Percentiles rank a stretch among this genome's conserved stretches.
Conservation (phyloP, 2,113 vertebrate species). For the Leucoraja erinaceus region DNA sequence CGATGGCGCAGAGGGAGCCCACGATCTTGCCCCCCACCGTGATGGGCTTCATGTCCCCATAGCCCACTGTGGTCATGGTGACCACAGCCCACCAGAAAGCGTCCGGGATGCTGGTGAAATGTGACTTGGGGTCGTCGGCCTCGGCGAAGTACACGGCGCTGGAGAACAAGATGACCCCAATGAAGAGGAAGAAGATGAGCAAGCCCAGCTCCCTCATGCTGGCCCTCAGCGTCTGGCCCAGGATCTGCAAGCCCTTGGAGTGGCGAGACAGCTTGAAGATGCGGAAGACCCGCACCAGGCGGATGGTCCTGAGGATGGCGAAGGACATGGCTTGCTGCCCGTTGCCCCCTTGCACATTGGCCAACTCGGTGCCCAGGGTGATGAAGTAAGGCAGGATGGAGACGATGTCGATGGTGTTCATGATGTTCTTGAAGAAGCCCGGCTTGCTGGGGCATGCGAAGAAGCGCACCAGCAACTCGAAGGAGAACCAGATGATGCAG, state of each 20-base stretch:
- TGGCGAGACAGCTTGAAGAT: conserved; percentile 97
- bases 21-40: conserved; percentile 97
- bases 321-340: conserved; percentile 79
- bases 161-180: conserved; percentile 95
- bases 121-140: conserved; percentile 85
- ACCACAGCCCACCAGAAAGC: conserved; percentile 99
- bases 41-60: conserved; percentile 98
- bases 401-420: conserved; percentile 97
- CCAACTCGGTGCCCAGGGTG: conserved; percentile 91
- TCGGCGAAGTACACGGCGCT: conserved; percentile 97
- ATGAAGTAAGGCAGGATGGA: conserved; percentile 99
- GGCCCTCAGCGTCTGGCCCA: conserved; percentile 90
- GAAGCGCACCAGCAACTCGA: conserved; percentile 91
- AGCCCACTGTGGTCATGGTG: conserved; percentile 98
- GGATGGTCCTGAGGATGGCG: conserved; percentile 93
- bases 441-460: conserved; percentile 91
- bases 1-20: conserved; percentile 94
- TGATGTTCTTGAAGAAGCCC: conserved; percentile 91
- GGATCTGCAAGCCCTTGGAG: conserved; percentile 96
- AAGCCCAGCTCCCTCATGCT: conserved; percentile 96
- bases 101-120: conserved; percentile 97
- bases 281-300: conserved; percentile 90
- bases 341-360: conserved; percentile 64
- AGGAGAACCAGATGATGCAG: conserved; percentile 98
- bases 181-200: conserved; percentile 96